These are phyloP conservation scores for Cliona cf. orientalis DNA, from an alignment of 37 sponge, comb jelly and placozoan species.

Conservation along the genomic window DNA sequence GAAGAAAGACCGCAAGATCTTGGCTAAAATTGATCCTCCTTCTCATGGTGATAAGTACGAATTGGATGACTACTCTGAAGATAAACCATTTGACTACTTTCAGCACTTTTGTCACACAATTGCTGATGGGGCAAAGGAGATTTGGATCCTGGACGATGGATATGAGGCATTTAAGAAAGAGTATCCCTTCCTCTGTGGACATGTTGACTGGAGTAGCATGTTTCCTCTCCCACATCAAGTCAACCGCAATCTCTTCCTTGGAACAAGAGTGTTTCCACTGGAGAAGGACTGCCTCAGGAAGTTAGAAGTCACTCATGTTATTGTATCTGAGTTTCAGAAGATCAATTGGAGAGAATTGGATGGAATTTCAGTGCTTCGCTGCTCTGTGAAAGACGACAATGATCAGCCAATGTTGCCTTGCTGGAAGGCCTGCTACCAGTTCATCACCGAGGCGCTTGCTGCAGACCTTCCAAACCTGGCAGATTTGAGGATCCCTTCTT, in stretches of 20 bases:
- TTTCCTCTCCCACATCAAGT: conserved; percentile 72
- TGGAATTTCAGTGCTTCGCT: conserved; percentile 35
- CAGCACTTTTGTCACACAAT: conserved; percentile 67
- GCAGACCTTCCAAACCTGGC: too few relatives aligned
- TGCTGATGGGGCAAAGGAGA: conserved; percentile 46
- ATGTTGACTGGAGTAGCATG: conserved; percentile 42
- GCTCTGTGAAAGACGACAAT: conserved; percentile 48
- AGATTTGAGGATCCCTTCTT: too few relatives aligned
- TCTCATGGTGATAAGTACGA: not conserved
- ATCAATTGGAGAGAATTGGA: conserved; percentile 51
- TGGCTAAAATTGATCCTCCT: conserved; percentile 10
- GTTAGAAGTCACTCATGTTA: conserved; percentile 69
- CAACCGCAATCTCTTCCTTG: conserved; percentile 49
- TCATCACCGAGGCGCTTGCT: conserved; percentile 28
- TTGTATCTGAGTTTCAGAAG: conserved; percentile 35
- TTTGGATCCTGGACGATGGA: conserved; percentile 70
- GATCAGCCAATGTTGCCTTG: conserved; percentile 50
- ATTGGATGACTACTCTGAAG: too few relatives aligned
- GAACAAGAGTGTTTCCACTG: conserved; percentile 53
- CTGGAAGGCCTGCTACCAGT: conserved; percentile 51
- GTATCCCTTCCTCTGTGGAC: conserved; percentile 70
- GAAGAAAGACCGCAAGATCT: conserved; percentile 21
- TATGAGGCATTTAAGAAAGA: conserved; percentile 45
- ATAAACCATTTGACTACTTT: conserved; percentile 49
- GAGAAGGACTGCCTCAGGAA: conserved; percentile 9